Evolutionary conservation across 2,113 vertebrate species (phyloP).

Genomic region (Anarrhichthys ocellatus): DNA sequence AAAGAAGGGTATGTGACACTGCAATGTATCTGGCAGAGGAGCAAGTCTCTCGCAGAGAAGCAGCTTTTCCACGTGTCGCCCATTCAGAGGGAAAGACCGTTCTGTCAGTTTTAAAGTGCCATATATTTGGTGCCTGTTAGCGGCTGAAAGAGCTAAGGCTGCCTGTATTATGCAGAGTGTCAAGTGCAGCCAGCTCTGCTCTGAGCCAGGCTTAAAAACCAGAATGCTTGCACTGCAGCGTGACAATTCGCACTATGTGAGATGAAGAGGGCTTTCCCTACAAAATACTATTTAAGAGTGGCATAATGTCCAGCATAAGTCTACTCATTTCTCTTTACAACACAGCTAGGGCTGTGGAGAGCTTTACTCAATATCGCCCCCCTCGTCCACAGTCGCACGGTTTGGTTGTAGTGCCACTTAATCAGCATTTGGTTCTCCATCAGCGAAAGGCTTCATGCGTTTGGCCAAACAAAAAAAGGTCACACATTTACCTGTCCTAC

Average conservation of each 20-base stretch:
- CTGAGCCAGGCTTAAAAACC: slow-evolving; percentile 27
- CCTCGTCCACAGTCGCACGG: slow-evolving; percentile 43
- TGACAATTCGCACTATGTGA: slow-evolving; percentile 62
- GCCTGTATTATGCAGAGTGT: slow-evolving; percentile 46
- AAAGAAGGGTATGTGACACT: slow-evolving; percentile 72
- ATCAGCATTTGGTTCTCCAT: slow-evolving; percentile 67
- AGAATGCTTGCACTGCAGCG: slow-evolving; percentile 53
- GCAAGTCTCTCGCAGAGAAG: slow-evolving; percentile 71
- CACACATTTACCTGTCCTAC: slow-evolving; percentile 89
- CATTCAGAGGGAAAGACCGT: slow-evolving; percentile 62
- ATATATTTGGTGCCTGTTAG: slow-evolving; percentile 76
- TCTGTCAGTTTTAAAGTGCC: slow-evolving; percentile 72
- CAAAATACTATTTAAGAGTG: slow-evolving; percentile 73
- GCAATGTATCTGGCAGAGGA: slow-evolving; percentile 77
- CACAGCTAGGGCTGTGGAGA: slow-evolving; percentile 6
- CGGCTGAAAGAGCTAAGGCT: slow-evolving; percentile 60
- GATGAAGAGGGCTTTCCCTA: slow-evolving; percentile 47
- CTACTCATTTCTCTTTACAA: slow-evolving; percentile 70
- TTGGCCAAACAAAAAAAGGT: slow-evolving; percentile 81
- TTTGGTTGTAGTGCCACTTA: slow-evolving; percentile 43
- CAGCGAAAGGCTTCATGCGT: slow-evolving; percentile 83
- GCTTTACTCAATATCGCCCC: slow-evolving; percentile 68
- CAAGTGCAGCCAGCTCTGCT: slow-evolving; percentile 45
- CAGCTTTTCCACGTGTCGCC: slow-evolving; percentile 75
- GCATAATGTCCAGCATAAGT: slow-evolving; percentile 65